phyloP scores from a whole-genome alignment of 2,888 invertebrate species.

The Sarcophaga variegata region DNA sequence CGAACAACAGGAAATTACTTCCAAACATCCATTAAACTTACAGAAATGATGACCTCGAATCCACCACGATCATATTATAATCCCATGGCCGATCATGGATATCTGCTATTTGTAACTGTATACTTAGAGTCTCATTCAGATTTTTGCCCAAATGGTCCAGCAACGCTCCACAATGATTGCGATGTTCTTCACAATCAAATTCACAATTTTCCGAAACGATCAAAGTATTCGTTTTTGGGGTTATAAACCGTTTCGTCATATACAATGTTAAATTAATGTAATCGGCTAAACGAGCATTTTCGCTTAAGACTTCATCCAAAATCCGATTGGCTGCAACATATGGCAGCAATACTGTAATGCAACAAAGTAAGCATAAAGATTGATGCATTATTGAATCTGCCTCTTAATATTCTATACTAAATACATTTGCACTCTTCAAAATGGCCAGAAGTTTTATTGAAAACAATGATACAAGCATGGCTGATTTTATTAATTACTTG shows the following conservation, averaged over 20 bases:
- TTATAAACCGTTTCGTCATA: slow-evolving; percentile 71
- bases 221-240: slow-evolving; percentile 71
- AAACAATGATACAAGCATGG: no score
- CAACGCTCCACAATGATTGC: slow-evolving; percentile 70
- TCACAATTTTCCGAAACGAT: slow-evolving; percentile 72
- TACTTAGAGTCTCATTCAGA: slow-evolving; percentile 65
- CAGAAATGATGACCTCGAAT: slow-evolving; percentile 72
- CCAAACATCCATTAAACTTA: slow-evolving; percentile 62
- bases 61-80: slow-evolving; percentile 75
- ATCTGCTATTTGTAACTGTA: slow-evolving; percentile 71
- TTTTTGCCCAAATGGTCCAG: slow-evolving; percentile 70
- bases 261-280: no score
- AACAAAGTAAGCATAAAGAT: no score
- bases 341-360: no score
- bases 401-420: no score
- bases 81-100: slow-evolving; percentile 70
- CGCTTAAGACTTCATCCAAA: no score
- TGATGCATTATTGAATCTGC: no score
- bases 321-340: no score
- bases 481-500: no score
- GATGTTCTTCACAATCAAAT: neutral
- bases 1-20: neutral
- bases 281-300: no score
- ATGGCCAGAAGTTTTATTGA: no score
- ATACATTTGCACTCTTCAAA: no score